Percentiles rank a stretch among this genome's conserved stretches.
phyloP scores from a whole-genome alignment of 2,888 invertebrate genomes.

The Mesorhabditis spiculigera region DNA sequence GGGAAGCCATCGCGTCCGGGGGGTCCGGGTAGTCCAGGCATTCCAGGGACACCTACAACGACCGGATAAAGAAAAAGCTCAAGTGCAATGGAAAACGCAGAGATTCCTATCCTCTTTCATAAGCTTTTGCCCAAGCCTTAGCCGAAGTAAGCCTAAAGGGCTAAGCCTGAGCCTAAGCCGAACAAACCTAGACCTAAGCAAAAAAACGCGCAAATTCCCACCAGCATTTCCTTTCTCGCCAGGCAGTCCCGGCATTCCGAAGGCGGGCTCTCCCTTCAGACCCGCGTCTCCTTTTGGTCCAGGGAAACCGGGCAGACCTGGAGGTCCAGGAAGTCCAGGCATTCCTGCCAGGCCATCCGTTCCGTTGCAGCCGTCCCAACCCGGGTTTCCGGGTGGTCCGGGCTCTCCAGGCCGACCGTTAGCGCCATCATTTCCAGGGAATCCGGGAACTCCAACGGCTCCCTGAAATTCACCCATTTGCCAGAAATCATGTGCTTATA shows the following conservation, averaged over 20 bases:
- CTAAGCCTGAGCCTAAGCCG: not conserved
- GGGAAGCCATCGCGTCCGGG: slow-evolving; percentile 58
- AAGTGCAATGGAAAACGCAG: not conserved
- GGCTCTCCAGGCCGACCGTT: slow-evolving; percentile 51
- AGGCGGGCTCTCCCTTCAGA: slow-evolving; percentile 58
- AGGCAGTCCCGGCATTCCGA: slow-evolving; percentile 56
- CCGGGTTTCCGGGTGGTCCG: slow-evolving; percentile 67
- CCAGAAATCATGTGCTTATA: slow-evolving; percentile 5
- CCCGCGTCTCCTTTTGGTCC: slow-evolving; percentile 62
- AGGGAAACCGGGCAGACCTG: slow-evolving; percentile 65
- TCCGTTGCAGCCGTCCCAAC: slow-evolving; percentile 91
- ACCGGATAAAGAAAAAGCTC: too few relatives aligned
- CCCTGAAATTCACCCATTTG: slow-evolving; percentile 64
- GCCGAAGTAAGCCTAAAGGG: not conserved
- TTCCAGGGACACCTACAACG: slow-evolving; percentile 69
- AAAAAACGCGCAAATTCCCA: not conserved
- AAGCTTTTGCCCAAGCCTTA: slow-evolving; percentile 1
- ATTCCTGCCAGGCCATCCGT: slow-evolving; percentile 78
- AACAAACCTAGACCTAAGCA: not conserved
- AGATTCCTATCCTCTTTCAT: not conserved
- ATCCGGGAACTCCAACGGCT: slow-evolving; percentile 81
- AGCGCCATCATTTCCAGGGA: slow-evolving; percentile 74
- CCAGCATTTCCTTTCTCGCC: slow-evolving; percentile 66
- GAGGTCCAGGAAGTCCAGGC: slow-evolving; percentile 47
- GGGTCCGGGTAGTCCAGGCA: slow-evolving; percentile 60